Evolutionary conservation across 92 coral and sea anemone genomes (phyloP), one percentile per base, ranked within the genome.

Genomic region (Blastomussa wellsi): DNA sequence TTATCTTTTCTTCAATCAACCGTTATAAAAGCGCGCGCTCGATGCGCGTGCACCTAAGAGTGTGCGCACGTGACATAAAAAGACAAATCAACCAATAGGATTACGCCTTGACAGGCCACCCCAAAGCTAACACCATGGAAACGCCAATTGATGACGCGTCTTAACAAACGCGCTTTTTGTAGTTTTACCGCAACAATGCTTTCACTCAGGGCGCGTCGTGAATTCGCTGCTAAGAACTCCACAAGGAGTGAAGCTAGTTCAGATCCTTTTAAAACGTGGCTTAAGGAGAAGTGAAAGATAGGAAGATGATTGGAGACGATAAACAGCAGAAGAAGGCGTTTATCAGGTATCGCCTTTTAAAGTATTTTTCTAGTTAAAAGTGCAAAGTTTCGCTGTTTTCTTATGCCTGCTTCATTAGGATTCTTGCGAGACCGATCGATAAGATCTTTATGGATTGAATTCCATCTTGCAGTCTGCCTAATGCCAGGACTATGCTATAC

Each of bases 361-460:
- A 48, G 2, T 31, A 20, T 24, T 22, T 6, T 41, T 59, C 49
- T 65, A n/a, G 39, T 28, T 66, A 10, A 0, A 42, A 42, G 15
- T 5, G 41, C 20, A 12, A 35, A 24, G 14, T 19, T 15, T 31
- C 57, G 14, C 29, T 33, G 42, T 31, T 66, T 31, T 44, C 70
- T 82, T 52, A 71, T 52, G 78, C 78, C 86, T 81, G 85, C n/a
- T 81, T 69, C 85, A 81, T 81, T 81, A 81, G 85, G 85, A 81
- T 48, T 48, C 4, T 51, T 82, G 86, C 28, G 37, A 71, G 86
- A 53, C 71, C 48, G 78, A 82, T 82, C 86, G 64, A 57, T 52
- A 0, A 26, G 86, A 70, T 82, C 86, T 47, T 19, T 13, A 71
- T 71, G 76, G 86, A 82, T 82, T 82, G 55, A 70, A n/a, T 71